Evolutionary conservation across 2,113 vertebrate species (phyloP).

Genomic region (Oostethus manadensis): DNA sequence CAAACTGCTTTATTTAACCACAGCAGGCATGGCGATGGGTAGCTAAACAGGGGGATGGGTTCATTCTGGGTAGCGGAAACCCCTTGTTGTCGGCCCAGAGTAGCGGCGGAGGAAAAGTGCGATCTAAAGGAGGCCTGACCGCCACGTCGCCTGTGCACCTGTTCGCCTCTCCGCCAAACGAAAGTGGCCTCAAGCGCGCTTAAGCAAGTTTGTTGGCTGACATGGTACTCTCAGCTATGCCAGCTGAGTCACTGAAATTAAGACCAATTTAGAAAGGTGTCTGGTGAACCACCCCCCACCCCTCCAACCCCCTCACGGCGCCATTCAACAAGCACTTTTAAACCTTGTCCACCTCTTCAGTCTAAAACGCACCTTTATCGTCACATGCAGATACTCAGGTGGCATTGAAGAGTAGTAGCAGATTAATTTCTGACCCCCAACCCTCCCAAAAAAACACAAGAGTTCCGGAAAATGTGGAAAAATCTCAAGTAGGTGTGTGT

Average conservation of each 20-base stretch:
- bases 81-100: slow-evolving; percentile 13
- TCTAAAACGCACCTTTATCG: too few species aligned
- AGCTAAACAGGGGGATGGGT: neutral
- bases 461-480: slow-evolving; percentile 29
- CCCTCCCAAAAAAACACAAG: neutral
- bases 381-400: too few species aligned
- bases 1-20: slow-evolving; percentile 61
- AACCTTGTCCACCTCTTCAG: too few species aligned
- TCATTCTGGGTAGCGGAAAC: slow-evolving; percentile 15
- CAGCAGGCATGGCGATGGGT: slow-evolving; percentile 15
- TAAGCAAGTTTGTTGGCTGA: slow-evolving; percentile 45
- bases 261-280: slow-evolving; percentile 77
- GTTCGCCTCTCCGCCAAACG: slow-evolving; percentile 59
- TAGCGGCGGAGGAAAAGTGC: slow-evolving; percentile 9
- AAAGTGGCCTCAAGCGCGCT: slow-evolving; percentile 50
- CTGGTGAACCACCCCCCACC: slow-evolving; percentile 56
- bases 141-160: slow-evolving; percentile 57
- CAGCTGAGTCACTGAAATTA: slow-evolving; percentile 78
- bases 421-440: neutral
- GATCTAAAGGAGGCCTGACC: slow-evolving; percentile 25
- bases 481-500: slow-evolving; percentile 34
- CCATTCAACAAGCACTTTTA: slow-evolving; percentile 12
- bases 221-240: slow-evolving; percentile 69
- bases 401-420: neutral
- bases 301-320: slow-evolving; percentile 17